Conservation (phyloP, 2,888 invertebrate genomes). For the Ophraella communa region DNA sequence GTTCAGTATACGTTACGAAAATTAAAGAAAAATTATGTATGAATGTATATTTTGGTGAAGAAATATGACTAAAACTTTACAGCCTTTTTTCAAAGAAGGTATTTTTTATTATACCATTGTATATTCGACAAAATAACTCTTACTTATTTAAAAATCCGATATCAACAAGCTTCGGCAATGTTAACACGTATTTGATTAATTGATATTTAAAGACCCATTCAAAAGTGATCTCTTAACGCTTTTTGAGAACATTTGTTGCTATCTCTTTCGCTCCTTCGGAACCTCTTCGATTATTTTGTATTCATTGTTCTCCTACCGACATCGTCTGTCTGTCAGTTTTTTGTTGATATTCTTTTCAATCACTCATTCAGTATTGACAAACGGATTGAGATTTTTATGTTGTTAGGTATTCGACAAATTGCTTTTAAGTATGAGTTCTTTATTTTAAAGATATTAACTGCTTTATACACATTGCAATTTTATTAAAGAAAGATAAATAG, state of each 20-base stretch:
- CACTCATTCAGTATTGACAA: constrained; percentile 1
- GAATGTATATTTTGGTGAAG: no score
- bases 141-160: not conserved
- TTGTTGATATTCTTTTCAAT: constrained; percentile 4
- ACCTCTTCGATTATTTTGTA: constrained; percentile 25
- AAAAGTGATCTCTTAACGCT: constrained; percentile 43
- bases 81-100: no score
- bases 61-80: no score
- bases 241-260: constrained; percentile 33
- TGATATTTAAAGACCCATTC: constrained; percentile 44
- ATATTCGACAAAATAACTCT: not conserved
- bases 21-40: no score
- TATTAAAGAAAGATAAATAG: not conserved
- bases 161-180: constrained; percentile 5
- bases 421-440: not conserved
- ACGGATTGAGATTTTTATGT: constrained; percentile 3
- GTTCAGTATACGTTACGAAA: not conserved
- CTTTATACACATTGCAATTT: not conserved
- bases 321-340: constrained; percentile 13
- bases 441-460: not conserved
- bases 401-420: not conserved
- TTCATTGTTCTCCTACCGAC: constrained; percentile 28
- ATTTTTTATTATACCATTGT: no score
- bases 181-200: constrained; percentile 42
- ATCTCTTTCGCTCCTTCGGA: constrained; percentile 38